phyloP scores from a whole-genome alignment of 2,797 vertebrate genomes.

The Enteromius paludinosus region DNA sequence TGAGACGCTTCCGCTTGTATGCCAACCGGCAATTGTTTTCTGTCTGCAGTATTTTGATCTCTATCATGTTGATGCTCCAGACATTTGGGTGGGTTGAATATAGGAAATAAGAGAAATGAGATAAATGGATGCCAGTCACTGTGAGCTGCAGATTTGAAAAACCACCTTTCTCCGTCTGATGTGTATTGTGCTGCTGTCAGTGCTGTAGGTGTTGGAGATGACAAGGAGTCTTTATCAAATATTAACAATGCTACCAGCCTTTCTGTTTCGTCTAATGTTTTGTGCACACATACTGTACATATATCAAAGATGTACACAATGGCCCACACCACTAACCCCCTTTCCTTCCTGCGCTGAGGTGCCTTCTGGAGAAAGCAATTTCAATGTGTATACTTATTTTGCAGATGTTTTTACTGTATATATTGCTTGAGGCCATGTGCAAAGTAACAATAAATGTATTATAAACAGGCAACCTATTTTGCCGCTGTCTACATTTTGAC shows the following conservation, averaged over 20 bases:
- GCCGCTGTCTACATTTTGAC: too few species aligned
- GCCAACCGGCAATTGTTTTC: slow-evolving; percentile 22
- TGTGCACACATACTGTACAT: slow-evolving; percentile 22
- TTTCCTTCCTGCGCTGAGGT: not conserved
- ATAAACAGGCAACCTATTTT: too few species aligned
- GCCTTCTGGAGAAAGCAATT: not conserved
- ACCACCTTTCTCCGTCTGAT: slow-evolving; percentile 11
- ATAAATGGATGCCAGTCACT: slow-evolving; percentile 16
- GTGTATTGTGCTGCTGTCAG: slow-evolving; percentile 56
- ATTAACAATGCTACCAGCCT: slow-evolving; percentile 72
- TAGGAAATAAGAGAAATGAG: slow-evolving; percentile 9
- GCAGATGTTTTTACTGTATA: not conserved
- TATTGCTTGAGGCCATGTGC: too few species aligned
- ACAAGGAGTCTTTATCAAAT: slow-evolving; percentile 69
- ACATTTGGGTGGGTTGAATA: slow-evolving; percentile 24
- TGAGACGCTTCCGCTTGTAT: not conserved
- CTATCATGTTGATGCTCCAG: slow-evolving; percentile 15
- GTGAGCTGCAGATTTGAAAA: slow-evolving; percentile 4
- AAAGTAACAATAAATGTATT: too few species aligned
- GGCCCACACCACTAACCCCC: not conserved
- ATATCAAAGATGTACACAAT: slow-evolving; percentile 17
- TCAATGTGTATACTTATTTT: not conserved
- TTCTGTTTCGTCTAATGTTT: slow-evolving; percentile 61
- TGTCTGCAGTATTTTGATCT: slow-evolving; percentile 10
- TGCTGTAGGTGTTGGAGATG: slow-evolving; percentile 55